Conservation (phyloP, 1,140 invertebrate genomes). For the Euura saliciscinereae region DNA sequence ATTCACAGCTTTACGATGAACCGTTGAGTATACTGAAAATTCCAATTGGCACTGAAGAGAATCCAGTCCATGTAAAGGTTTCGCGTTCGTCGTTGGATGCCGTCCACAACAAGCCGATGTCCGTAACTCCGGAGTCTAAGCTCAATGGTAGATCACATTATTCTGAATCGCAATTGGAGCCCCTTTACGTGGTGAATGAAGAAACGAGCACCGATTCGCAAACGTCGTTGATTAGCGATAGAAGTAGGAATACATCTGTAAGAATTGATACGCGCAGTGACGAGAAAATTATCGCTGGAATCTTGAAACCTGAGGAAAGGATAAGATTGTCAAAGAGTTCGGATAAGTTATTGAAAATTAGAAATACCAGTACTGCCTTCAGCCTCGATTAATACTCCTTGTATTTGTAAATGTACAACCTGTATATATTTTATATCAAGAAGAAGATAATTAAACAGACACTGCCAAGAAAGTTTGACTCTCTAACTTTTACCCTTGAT, state of each 20-base stretch:
- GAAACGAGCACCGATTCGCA: neutral
- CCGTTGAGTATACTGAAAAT: slow-evolving; percentile 44
- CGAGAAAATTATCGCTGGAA: slow-evolving; percentile 53
- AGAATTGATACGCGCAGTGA: slow-evolving; percentile 35
- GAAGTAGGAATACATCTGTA: neutral
- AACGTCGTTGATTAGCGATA: neutral
- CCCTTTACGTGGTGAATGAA: neutral
- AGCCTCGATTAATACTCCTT: slow-evolving; percentile 55
- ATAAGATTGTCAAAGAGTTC: slow-evolving; percentile 48
- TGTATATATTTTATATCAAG: slow-evolving; percentile 58
- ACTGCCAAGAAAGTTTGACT: slow-evolving; percentile 34
- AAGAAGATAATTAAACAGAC: slow-evolving; percentile 40
- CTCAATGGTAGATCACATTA: neutral
- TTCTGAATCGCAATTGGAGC: neutral
- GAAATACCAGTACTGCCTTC: slow-evolving; percentile 56
- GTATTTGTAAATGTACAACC: slow-evolving; percentile 34
- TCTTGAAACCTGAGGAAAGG: slow-evolving; percentile 48
- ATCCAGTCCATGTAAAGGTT: slow-evolving; percentile 27
- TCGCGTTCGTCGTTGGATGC: neutral
- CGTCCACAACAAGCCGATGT: neutral
- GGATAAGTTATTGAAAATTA: slow-evolving; percentile 52
- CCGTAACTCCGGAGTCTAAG: neutral
- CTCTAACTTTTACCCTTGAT: neutral
- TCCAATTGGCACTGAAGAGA: slow-evolving; percentile 35
- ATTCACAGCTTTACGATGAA: slow-evolving; percentile 40